A percentile compares a stretch with the other conserved stretches of the same genome.
These are phyloP conservation scores for Odontamblyopus lacepedii DNA, from an alignment of 2,797 vertebrate genomes.

Conservation along the genomic window DNA sequence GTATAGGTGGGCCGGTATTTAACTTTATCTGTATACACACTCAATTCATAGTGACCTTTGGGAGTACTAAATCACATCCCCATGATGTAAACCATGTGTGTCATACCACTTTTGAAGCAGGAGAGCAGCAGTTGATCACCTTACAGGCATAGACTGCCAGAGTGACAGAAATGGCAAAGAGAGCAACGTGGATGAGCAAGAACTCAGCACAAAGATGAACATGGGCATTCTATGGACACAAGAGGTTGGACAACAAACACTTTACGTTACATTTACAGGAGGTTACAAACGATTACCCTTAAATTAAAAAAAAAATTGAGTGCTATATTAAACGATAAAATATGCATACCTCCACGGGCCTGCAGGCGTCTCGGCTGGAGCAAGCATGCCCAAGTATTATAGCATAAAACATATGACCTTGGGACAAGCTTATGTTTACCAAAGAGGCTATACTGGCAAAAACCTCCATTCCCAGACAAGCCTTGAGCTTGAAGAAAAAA, in stretches of 20 bases:
- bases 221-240: conserved; percentile 34
- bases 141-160: conserved; percentile 69
- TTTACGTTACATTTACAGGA: too few species aligned
- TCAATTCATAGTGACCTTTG: too few species aligned
- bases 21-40: too few species aligned
- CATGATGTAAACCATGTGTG: fast-evolving
- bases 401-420: fast-evolving
- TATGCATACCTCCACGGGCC: background rate
- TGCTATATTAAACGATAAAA: background rate
- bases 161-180: conserved; percentile 64
- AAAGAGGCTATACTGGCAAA: conserved; percentile 33
- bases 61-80: too few species aligned
- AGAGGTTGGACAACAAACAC: background rate
- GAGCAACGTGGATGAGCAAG: conserved; percentile 28
- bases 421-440: conserved; percentile 8
- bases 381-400: background rate
- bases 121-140: conserved; percentile 66
- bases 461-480: conserved; percentile 63
- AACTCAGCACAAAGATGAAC: conserved; percentile 27
- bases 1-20: too few species aligned
- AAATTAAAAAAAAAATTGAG: too few species aligned
- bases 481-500: conserved; percentile 16
- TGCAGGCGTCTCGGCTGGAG: fast-evolving
- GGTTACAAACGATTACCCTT: too few species aligned
- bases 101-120: conserved; percentile 59